Evolutionary conservation across 92 coral and sea anemone species (phyloP).

Genomic region (Epizoanthus ramosus): DNA sequence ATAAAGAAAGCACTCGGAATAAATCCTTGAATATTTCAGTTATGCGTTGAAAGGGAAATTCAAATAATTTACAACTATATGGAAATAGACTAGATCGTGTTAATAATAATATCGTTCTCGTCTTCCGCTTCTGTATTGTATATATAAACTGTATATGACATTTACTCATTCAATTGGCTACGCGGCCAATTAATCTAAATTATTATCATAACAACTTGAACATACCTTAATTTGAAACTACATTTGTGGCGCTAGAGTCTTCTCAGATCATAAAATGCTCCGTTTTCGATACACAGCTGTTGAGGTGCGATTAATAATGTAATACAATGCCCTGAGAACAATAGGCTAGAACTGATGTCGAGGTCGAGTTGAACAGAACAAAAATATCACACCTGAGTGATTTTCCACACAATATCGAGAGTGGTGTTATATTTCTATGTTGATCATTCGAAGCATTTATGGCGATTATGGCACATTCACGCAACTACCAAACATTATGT

Average conservation of each 20-base stretch:
- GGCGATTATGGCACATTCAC: background rate
- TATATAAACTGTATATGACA: background rate
- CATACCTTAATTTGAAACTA: background rate
- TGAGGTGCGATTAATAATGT: background rate
- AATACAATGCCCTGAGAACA: background rate
- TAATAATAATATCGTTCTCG: background rate
- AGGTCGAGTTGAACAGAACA: conserved; percentile 5
- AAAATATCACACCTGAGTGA: conserved; percentile 11
- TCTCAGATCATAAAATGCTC: background rate
- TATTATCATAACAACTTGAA: background rate
- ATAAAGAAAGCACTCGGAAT: background rate
- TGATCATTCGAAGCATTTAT: background rate
- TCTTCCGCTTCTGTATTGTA: no score
- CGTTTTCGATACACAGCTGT: background rate
- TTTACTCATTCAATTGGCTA: background rate
- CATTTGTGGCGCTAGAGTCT: background rate
- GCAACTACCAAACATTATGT: background rate
- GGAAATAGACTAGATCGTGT: background rate
- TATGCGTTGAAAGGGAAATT: background rate
- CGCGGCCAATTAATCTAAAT: background rate
- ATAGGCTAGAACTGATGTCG: conserved; percentile 7
- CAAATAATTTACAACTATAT: background rate
- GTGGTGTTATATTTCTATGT: background rate
- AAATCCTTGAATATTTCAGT: background rate
- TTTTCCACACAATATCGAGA: background rate